Percentiles rank a stretch among this genome's conserved stretches.
phyloP scores from a whole-genome alignment of 1,140 invertebrate species.

The Drosophila simulans region DNA sequence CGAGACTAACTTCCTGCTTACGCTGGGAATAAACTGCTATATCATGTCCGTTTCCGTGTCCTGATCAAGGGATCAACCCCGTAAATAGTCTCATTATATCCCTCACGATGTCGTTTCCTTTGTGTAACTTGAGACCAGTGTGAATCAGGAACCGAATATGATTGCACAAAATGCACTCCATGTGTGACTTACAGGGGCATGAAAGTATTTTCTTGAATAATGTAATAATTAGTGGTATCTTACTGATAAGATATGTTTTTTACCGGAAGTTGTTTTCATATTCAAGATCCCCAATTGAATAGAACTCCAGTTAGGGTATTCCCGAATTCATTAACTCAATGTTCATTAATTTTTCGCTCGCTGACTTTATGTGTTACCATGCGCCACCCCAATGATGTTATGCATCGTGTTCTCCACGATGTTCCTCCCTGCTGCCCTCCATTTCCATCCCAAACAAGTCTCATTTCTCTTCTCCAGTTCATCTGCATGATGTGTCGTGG shows the following conservation, averaged over 20 bases:
- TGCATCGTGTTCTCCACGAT: slow-evolving; percentile 39
- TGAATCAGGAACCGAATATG: slow-evolving; percentile 1
- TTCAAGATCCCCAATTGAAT: background rate
- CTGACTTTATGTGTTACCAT: slow-evolving; percentile 35
- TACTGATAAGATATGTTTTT: too few species aligned
- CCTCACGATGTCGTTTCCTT: slow-evolving; percentile 20
- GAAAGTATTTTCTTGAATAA: too few species aligned
- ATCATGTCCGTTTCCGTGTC: slow-evolving; percentile 19
- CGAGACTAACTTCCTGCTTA: slow-evolving; percentile 12
- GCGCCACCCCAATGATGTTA: slow-evolving; percentile 43
- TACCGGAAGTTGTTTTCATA: background rate
- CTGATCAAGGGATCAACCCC: slow-evolving; percentile 8
- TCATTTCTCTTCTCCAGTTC: slow-evolving; percentile 27
- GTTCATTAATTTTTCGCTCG: slow-evolving; percentile 37
- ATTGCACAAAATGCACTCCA: slow-evolving; percentile 8
- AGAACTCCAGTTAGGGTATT: slow-evolving; percentile 17
- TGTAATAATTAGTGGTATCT: too few species aligned
- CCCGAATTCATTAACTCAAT: slow-evolving; percentile 21
- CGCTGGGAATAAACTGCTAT: slow-evolving; percentile 1
- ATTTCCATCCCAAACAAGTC: slow-evolving; percentile 7
- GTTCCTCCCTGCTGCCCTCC: slow-evolving; percentile 5
- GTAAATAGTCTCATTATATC: slow-evolving; percentile 21
- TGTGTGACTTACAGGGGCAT: background rate
- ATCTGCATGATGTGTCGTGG: slow-evolving; percentile 53
- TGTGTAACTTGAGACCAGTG: slow-evolving; percentile 20